Conservation (phyloP, 2,888 invertebrate species). For the Kryphioiulus occultus region DNA sequence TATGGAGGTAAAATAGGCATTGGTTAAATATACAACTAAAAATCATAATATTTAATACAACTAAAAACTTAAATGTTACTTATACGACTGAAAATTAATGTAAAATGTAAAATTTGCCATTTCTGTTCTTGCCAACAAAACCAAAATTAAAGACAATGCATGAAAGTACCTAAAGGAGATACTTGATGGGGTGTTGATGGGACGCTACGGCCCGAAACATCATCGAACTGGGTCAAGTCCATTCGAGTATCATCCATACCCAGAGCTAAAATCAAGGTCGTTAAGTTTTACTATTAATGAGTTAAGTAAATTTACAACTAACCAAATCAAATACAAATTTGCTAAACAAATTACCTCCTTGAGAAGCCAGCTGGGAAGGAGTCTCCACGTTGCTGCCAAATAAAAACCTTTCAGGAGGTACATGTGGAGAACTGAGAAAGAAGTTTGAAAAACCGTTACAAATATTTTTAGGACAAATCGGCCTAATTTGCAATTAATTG, state of each 20-base stretch:
- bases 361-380: slow-evolving; percentile 67
- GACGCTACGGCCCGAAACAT: slow-evolving; percentile 72
- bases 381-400: slow-evolving; percentile 63
- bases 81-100: no score
- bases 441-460: neutral
- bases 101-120: no score
- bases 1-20: neutral
- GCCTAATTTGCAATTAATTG: neutral
- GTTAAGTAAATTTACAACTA: neutral
- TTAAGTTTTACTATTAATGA: neutral
- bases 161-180: slow-evolving; percentile 66
- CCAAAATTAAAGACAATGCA: neutral
- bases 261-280: slow-evolving; percentile 54
- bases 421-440: slow-evolving; percentile 78
- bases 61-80: no score
- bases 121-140: no score
- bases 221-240: slow-evolving; percentile 72
- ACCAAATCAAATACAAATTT: neutral
- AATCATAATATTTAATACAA: no score
- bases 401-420: slow-evolving; percentile 62
- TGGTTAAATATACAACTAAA: neutral
- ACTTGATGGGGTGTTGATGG: slow-evolving; percentile 73
- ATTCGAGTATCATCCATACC: slow-evolving; percentile 77
- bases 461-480: neutral
- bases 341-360: slow-evolving; percentile 63